phyloP scores from a whole-genome alignment of 2,113 vertebrate species.

The Camelus dromedarius region DNA sequence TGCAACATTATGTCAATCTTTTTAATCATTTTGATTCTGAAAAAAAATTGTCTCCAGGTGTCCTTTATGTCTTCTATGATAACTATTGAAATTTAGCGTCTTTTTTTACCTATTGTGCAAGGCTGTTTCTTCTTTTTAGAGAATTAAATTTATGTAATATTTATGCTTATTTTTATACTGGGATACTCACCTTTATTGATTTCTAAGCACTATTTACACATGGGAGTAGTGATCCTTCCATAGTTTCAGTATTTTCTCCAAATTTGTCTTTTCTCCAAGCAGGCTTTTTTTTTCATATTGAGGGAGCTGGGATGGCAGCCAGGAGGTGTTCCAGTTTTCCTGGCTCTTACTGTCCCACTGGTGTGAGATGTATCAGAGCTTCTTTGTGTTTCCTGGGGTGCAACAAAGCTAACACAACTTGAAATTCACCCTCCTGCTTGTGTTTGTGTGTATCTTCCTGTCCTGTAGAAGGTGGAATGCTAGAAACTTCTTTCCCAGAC shows the following conservation, averaged over 20 bases:
- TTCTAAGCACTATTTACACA: constrained; percentile 4
- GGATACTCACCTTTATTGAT: not conserved
- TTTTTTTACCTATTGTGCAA: constrained; percentile 21
- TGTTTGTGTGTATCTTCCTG: not conserved
- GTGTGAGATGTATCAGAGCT: not conserved
- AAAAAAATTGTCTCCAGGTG: constrained; percentile 18
- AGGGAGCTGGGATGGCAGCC: not conserved
- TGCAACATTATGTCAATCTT: not conserved
- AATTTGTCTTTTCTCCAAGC: not conserved
- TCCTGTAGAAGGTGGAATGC: not conserved
- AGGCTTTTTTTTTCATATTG: not conserved
- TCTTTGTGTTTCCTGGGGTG: not conserved
- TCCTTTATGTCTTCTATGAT: not conserved
- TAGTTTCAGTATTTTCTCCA: not conserved
- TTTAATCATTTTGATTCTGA: not conserved
- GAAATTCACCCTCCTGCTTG: not conserved
- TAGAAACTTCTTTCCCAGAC: not conserved
- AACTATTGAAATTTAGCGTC: not conserved
- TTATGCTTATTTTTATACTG: not conserved
- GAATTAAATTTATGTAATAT: not conserved
- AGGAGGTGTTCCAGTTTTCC: not conserved
- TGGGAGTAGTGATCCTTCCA: not conserved
- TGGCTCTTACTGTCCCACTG: not conserved
- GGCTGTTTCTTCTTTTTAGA: not conserved
- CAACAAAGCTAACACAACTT: not conserved